Base-by-base conservation (phyloP, 2,797 vertebrate species). In the Eupleurogrammus muticus region DNA sequence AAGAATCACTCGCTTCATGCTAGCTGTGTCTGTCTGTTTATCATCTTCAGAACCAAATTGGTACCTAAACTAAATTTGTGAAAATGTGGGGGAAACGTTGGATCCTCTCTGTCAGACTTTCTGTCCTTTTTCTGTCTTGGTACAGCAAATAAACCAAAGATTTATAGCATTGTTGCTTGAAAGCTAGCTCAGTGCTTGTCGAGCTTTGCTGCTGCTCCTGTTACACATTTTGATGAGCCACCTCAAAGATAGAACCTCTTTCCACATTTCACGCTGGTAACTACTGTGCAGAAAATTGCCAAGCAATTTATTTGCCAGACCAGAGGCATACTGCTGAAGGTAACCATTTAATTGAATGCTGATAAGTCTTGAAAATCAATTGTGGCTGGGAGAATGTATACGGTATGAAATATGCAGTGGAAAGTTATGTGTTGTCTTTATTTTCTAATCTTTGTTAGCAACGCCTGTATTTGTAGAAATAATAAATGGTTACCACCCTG, bases 211-310 rank as follows among this genome's bases (percentile, higher is more conserved):
- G 46, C 57, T 53, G 60, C 38, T 74, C 46, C 49, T 46, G 58
- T 42, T n/a, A 57, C 62, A 53, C 24, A 12, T 66, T 62, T 24
- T 55, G 52, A 72, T 46, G 66, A 80, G 66, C 47, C 21, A 19
- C 63, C 71, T 63, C 47, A 42, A 55, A 59, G 61, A 75, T 58
- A 59, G 61, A 73, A 2, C 53, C 23, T 32, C 54, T 44, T 47
- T 70, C 36, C 56, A 60, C 46, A 68, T 80, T 59, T 66, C 57
- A 35, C 56, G 70, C 40, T 44, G 40, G 8, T 24, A 23, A 42
- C 38, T 14, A n/a, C 36, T 16, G n/a, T 34, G 8, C 20, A 14
- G 28, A 28, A 28, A 24, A 42, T n/a, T 13, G 42, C 11, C 9
- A 2, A 21, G 5, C 28, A 20, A 1, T n/a, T 36, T 47, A 2